A percentile compares a stretch with the other conserved stretches of the same genome.
These are phyloP conservation scores for Hippocampus barbouri DNA, from an alignment of 2,113 vertebrate genomes.

Conservation along the genomic window DNA sequence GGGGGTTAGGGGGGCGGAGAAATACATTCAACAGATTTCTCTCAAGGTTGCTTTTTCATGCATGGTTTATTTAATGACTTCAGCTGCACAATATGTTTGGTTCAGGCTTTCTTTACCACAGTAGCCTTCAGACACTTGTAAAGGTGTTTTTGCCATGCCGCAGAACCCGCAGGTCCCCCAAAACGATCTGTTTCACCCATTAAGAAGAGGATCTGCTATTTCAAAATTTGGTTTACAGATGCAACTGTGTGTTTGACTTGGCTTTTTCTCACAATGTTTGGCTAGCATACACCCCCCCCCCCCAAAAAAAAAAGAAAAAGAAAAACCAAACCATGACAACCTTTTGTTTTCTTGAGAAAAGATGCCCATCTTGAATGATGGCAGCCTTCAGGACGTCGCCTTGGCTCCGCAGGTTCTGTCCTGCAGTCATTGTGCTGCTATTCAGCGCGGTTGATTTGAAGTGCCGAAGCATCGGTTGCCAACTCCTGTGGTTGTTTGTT, in stretches of 20 bases:
- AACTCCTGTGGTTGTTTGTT: constrained; percentile 44
- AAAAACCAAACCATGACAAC: constrained; percentile 6
- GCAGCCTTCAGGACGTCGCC: constrained; percentile 22
- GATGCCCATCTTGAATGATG: constrained; percentile 3
- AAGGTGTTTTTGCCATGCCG: not conserved
- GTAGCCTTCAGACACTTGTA: too few relatives aligned
- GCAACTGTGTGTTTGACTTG: not conserved
- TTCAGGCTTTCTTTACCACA: too few relatives aligned
- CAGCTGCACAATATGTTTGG: too few relatives aligned
- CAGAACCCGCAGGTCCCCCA: not conserved
- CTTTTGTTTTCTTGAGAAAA: constrained; percentile 22
- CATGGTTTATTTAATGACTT: too few relatives aligned
- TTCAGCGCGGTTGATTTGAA: constrained; percentile 49
- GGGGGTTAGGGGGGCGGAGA: too few relatives aligned
- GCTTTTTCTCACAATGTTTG: not conserved
- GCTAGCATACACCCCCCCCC: not conserved
- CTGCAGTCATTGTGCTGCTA: constrained; percentile 34
- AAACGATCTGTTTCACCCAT: not conserved
- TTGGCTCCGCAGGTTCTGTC: constrained; percentile 42
- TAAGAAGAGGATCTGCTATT: constrained; percentile 44
- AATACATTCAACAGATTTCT: too few relatives aligned
- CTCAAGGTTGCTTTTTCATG: too few relatives aligned
- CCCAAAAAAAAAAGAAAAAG: too few relatives aligned
- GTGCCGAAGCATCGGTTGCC: constrained; percentile 43
- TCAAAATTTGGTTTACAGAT: not conserved